phyloP scores from a whole-genome alignment of 2,888 invertebrate species.

The Drosophila fulvimacula region DNA sequence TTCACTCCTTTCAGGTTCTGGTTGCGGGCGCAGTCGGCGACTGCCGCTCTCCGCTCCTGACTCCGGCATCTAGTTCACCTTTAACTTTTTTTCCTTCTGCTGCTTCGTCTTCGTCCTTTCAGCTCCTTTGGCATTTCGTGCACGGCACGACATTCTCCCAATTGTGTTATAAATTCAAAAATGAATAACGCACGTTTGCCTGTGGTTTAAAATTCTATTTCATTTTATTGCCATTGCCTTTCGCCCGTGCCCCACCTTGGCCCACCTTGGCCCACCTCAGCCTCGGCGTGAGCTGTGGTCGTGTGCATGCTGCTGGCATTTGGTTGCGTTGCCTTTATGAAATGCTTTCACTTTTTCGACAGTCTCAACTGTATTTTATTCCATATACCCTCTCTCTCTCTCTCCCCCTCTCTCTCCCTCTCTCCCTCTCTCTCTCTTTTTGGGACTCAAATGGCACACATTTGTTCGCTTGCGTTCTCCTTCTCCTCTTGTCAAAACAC shows the following conservation, averaged over 20 bases:
- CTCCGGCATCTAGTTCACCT: conserved; percentile 21
- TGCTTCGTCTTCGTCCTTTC: conserved; percentile 14
- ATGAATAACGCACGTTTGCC: conserved; percentile 80
- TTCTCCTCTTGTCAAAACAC: conserved; percentile 9
- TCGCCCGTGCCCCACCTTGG: conserved; percentile 1
- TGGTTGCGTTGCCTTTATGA: conserved; percentile 40
- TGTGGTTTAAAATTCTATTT: conserved; percentile 77
- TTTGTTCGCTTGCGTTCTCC: conserved; percentile 13
- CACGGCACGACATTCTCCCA: conserved; percentile 66
- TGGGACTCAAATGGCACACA: conserved; percentile 23
- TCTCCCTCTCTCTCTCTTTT: conserved; percentile 2
- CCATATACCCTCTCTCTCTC: background rate
- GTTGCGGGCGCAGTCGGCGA: background rate
- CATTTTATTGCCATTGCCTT: conserved; percentile 71
- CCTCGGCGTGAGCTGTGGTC: conserved; percentile 1
- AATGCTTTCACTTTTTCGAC: conserved; percentile 58
- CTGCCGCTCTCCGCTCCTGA: background rate
- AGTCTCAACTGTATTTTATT: conserved; percentile 33
- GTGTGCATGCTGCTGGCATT: conserved; percentile 7
- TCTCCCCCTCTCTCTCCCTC: background rate
- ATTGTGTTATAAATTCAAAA: conserved; percentile 81
- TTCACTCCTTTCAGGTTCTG: conserved; percentile 60
- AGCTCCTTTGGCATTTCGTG: conserved; percentile 56
- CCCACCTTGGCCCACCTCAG: background rate
- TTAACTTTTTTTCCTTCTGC: conserved; percentile 3